phyloP scores from a whole-genome alignment of 1,140 invertebrate species.

The Nautilus pompilius region DNA sequence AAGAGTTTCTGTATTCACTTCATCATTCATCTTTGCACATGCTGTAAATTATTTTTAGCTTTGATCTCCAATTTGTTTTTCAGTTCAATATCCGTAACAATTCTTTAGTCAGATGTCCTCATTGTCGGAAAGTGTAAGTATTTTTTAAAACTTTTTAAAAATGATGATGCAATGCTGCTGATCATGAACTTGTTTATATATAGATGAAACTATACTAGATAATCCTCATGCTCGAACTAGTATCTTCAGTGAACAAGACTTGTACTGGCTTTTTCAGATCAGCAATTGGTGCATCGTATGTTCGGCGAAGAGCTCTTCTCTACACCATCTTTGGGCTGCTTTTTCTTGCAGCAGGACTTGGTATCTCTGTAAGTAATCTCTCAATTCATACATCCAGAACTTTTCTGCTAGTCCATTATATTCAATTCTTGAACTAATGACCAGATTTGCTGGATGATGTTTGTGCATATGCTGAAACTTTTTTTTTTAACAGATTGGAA shows the following conservation, averaged over 20 bases:
- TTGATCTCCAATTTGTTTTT: constrained; percentile 48
- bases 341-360: constrained; percentile 71
- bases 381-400: no score
- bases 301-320: constrained; percentile 71
- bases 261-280: constrained; percentile 66
- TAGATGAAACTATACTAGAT: no score
- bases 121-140: constrained; percentile 79
- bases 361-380: constrained; percentile 69
- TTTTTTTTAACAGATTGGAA: constrained; percentile 57
- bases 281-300: constrained; percentile 82
- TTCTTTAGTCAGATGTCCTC: constrained; percentile 80
- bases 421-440: no score
- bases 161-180: no score
- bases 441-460: no score
- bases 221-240: no score
- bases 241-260: no score
- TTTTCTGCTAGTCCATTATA: no score
- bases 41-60: not conserved
- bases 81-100: constrained; percentile 91
- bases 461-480: not conserved
- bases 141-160: not conserved
- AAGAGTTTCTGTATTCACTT: constrained; percentile 3
- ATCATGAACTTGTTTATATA: no score
- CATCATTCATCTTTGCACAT: not conserved
- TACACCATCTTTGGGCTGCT: constrained; percentile 77